phyloP scores from a whole-genome alignment of 2,888 invertebrate species.

The Netelia virgata region DNA sequence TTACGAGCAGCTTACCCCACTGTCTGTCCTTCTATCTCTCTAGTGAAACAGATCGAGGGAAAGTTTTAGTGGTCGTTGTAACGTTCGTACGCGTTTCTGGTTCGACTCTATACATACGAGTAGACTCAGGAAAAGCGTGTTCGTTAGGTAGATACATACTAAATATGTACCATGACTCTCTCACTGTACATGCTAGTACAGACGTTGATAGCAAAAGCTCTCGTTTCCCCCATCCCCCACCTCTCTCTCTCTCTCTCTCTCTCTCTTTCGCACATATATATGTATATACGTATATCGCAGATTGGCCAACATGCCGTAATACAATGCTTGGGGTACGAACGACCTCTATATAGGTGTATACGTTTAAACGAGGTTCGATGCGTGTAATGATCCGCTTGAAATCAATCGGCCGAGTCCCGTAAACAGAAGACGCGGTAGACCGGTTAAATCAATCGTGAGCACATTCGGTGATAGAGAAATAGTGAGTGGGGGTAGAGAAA shows the following conservation, averaged over 20 bases:
- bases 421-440: conserved; percentile 69
- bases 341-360: neutral
- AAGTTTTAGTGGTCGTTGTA: conserved; percentile 48
- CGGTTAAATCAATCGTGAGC: conserved; percentile 66
- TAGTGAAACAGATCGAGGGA: conserved; percentile 5
- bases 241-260: neutral
- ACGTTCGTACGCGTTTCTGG: conserved; percentile 40
- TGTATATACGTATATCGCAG: neutral
- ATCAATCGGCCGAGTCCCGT: conserved; percentile 66
- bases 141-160: conserved; percentile 60
- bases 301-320: too few species aligned
- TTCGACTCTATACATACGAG: conserved; percentile 32
- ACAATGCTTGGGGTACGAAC: too few species aligned
- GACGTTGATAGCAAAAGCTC: conserved; percentile 51
- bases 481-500: neutral
- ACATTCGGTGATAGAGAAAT: conserved; percentile 28
- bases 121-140: conserved; percentile 45
- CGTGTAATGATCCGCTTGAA: conserved; percentile 68
- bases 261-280: neutral
- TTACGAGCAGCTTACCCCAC: conserved; percentile 9
- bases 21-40: neutral
- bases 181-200: conserved; percentile 13
- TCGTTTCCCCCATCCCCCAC: neutral
- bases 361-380: conserved; percentile 56
- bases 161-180: conserved; percentile 37